Percentiles rank a stretch among this genome's conserved stretches.
phyloP scores from a whole-genome alignment of 2,888 invertebrate species.

The Drosophila vallismaia region DNA sequence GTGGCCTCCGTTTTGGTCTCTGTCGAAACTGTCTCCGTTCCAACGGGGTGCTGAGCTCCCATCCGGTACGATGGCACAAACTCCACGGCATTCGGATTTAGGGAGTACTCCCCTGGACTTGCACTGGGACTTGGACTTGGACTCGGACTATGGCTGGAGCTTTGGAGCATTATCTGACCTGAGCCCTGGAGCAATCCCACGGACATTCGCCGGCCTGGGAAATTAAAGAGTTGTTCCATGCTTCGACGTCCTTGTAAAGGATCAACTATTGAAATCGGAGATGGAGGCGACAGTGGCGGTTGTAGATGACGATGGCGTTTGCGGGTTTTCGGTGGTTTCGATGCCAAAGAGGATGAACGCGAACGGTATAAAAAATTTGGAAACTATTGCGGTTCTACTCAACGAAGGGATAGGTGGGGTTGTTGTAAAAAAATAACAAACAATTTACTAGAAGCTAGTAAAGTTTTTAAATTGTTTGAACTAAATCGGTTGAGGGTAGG shows the following conservation, averaged over 20 bases:
- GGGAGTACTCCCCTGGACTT: conserved; percentile 34
- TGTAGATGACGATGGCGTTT: neutral
- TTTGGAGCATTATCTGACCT: neutral
- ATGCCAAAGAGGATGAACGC: conserved; percentile 5
- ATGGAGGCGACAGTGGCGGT: neutral
- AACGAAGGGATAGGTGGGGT: neutral
- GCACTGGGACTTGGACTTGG: neutral
- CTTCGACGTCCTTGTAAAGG: neutral
- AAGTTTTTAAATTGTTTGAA: conserved; percentile 32
- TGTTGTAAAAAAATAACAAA: conserved; percentile 36
- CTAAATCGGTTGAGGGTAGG: conserved; percentile 19
- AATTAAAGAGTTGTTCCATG: conserved; percentile 24
- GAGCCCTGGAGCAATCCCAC: conserved; percentile 19
- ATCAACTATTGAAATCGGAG: neutral
- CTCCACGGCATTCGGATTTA: conserved; percentile 61
- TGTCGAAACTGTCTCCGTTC: neutral
- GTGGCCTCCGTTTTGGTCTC: conserved; percentile 18
- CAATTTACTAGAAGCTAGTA: conserved; percentile 33
- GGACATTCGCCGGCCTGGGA: conserved; percentile 9
- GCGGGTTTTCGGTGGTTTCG: neutral
- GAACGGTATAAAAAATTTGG: conserved; percentile 25
- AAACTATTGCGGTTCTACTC: conserved; percentile 14
- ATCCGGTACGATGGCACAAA: conserved; percentile 57
- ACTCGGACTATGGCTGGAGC: conserved; percentile 4
- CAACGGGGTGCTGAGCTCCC: neutral